These are phyloP conservation scores for Solenopsis invicta DNA, from an alignment of 1,140 invertebrate genomes.

Conservation along the genomic window DNA sequence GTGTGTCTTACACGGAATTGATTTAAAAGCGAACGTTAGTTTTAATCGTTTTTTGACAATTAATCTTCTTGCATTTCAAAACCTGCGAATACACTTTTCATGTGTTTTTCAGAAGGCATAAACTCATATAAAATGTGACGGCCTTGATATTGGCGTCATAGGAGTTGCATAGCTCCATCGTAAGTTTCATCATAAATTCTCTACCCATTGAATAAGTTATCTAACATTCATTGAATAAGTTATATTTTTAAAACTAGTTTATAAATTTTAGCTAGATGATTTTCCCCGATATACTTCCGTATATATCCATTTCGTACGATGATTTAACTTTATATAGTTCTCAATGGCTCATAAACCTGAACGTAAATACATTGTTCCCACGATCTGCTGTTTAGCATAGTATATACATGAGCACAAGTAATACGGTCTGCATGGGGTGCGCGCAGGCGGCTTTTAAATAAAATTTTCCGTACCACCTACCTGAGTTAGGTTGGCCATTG, in stretches of 20 bases:
- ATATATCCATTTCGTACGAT: neutral
- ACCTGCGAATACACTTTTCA: neutral
- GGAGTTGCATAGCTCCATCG: neutral
- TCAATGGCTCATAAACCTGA: neutral
- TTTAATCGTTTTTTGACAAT: neutral
- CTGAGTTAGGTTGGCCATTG: constrained; percentile 96
- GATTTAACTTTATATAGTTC: neutral
- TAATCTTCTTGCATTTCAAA: neutral
- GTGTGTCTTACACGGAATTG: neutral
- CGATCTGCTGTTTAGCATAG: constrained; percentile 1
- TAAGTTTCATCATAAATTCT: neutral
- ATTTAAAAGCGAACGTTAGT: neutral
- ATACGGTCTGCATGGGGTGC: neutral
- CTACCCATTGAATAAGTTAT: neutral
- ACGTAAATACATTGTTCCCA: constrained; percentile 12
- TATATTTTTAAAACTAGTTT: neutral
- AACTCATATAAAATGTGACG: neutral
- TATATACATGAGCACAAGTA: neutral
- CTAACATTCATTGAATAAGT: too few species aligned
- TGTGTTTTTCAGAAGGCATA: neutral
- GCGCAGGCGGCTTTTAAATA: constrained; percentile 1
- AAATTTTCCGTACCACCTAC: constrained; percentile 87
- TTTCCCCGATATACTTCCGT: neutral
- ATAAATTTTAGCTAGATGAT: neutral
- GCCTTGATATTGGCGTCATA: neutral